phyloP scores from a whole-genome alignment of 1,140 invertebrate genomes.

The Hestina assimilis region DNA sequence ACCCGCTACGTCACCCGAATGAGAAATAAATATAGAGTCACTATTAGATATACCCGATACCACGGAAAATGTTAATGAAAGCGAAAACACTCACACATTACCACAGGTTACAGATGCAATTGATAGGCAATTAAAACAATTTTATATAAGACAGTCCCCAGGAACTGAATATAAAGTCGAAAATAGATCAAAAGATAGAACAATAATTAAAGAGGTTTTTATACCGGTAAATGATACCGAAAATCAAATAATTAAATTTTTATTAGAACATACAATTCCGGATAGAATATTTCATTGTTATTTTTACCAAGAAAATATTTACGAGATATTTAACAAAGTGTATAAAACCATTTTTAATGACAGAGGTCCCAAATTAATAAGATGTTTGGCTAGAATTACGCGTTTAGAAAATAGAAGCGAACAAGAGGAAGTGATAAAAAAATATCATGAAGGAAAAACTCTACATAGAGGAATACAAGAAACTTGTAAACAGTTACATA shows the following conservation, averaged over 20 bases:
- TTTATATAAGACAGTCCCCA: conserved; percentile 30
- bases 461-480: conserved; percentile 53
- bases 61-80: not conserved
- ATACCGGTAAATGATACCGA: conserved; percentile 34
- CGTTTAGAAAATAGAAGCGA: conserved; percentile 35
- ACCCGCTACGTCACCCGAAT: not conserved
- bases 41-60: not conserved
- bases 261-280: conserved; percentile 35
- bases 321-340: conserved; percentile 26
- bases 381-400: conserved; percentile 22
- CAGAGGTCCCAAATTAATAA: conserved; percentile 38
- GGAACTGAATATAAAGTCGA: conserved; percentile 29
- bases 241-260: conserved; percentile 27
- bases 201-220: conserved; percentile 35
- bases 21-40: not conserved
- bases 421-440: conserved; percentile 38
- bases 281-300: conserved; percentile 36
- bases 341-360: conserved; percentile 25
- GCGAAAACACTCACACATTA: not conserved
- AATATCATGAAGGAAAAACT: conserved; percentile 48
- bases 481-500: conserved; percentile 47
- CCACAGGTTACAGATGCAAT: conserved; percentile 32
- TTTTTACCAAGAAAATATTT: conserved; percentile 31
- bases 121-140: conserved; percentile 35
- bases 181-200: conserved; percentile 33